Evolutionary conservation across 2,797 vertebrate genomes (phyloP), one percentile per base, ranked within the genome.

Genomic region (Myiotriccus ornatus): DNA sequence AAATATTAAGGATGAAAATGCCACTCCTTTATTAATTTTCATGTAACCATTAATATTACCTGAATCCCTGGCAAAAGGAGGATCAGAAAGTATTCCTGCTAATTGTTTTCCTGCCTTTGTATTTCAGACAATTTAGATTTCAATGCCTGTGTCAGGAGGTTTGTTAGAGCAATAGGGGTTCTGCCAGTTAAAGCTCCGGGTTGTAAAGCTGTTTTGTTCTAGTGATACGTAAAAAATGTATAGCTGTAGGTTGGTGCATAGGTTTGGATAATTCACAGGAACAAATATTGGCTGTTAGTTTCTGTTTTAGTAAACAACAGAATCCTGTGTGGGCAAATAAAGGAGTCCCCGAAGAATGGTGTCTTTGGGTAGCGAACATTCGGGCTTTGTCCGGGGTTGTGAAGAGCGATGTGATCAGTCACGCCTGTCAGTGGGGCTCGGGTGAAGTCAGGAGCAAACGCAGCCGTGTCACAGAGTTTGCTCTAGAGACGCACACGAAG

Each of bases 301-400:
- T 95, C 86, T 80, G 19, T 82, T 91, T 62, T 49, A 39, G 74
- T 69, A 59, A 94, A 96, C 90, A 97, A 57, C 90, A 77, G 78
- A 89, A 55, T 89, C 70, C 86, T 95, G 59, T 92, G 56, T 90
- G 75, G 80, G 65, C 73, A 94, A 64, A 95, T 96, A 89, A 95
- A 95, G 81, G 70, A 88, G 65, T 81, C 89, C 82, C 90, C 6
- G 27, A 93, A 96, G 95, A 94, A 94, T 92, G 81, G 73, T 76
- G 93, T 94, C 91, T 95, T 94, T 89, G 93, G 96, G 47, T 62
- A 91, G 94, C 7, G n/a, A 97, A 97, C 95, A 95, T 96, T 97
- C 30, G 12, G 91, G 86, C 94, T 97, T 98, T 97, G 96, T 97
- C 96, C 84, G 44, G 80, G 75, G 34, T n/a, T 69, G 96, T 20